Evolutionary conservation across 2,113 vertebrate genomes (phyloP), one percentile per base, ranked within the genome.

Genomic region (Oryzias woworae): DNA sequence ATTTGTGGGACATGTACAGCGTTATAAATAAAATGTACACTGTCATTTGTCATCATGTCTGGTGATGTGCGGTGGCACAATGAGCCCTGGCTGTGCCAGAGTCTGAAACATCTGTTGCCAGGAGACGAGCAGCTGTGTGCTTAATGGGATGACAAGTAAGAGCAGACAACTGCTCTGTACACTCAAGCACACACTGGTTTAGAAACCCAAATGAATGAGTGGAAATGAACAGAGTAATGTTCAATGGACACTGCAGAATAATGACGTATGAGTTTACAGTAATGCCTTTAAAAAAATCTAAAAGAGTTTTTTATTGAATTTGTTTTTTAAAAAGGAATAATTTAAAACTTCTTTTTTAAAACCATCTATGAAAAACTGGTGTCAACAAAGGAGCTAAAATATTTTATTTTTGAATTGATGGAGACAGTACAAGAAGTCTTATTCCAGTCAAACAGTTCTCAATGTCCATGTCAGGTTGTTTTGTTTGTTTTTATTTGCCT

Each of bases 61-160:
- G 31, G 53, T 54, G 41, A 58, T 64, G 43, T 53, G 55, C 53
- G 31, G 45, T 66, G 63, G 55, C 41, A 45, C 60, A 53, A 22
- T 26, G 56, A 63, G 63, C 47, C 47, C 67, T 59, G 22, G 4
- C 22, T 66, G 73, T 68, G 68, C 63, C 28, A 48, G 63, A 73
- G 48, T 68, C 42, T 42, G 53, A 70, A 62, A 72, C 67, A 77
- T 71, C 59, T 73, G 81, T 85, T 84, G 76, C 78, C 83, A 80
- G 74, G 85, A 85, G 78, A 87, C 78, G 42, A 61, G 66, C 82
- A 71, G 59, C 65, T 18, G 6, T 59, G 68, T 79, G 62, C 55
- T 66, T 23, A 64, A 49, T 41, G 36, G 51, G 53, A 72, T 73
- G 80, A 80, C 68, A 73, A 66, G 53, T 71, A 66, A 63, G 20